These are phyloP conservation scores for Rhinoptilus africanus DNA, from an alignment of 2,113 vertebrate species.

Conservation along the genomic window DNA sequence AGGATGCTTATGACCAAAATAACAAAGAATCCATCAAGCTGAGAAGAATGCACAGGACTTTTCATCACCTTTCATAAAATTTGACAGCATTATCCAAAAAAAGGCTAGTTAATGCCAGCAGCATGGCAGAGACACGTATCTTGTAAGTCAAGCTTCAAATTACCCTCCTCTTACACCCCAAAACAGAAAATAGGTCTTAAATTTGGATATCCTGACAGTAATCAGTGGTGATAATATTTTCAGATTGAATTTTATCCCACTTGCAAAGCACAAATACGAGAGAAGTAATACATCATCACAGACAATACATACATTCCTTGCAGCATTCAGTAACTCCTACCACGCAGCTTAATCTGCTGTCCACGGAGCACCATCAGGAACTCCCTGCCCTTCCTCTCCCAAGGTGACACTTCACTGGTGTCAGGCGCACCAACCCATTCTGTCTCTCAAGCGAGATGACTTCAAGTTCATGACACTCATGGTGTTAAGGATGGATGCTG, in stretches of 20 bases:
- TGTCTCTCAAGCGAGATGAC: neutral
- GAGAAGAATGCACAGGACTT: neutral
- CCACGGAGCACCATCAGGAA: neutral
- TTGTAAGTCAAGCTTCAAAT: neutral
- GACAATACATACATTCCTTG: neutral
- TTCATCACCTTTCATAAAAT: neutral
- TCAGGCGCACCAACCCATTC: too few species aligned
- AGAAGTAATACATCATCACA: fast-evolving
- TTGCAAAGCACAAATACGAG: neutral
- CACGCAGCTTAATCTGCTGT: neutral
- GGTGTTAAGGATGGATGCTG: neutral
- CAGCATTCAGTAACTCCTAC: neutral
- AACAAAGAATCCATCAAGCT: neutral
- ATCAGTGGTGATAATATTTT: neutral
- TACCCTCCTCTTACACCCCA: neutral
- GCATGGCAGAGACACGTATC: neutral
- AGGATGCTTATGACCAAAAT: neutral
- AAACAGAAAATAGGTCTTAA: neutral
- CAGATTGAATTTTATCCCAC: neutral
- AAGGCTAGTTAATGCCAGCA: neutral
- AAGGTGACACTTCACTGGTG: neutral
- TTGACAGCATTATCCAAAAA: neutral
- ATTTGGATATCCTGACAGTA: neutral
- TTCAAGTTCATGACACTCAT: neutral
- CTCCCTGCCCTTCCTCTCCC: neutral